Conservation (phyloP, 2,797 vertebrate species). For the Falco cherrug region DNA sequence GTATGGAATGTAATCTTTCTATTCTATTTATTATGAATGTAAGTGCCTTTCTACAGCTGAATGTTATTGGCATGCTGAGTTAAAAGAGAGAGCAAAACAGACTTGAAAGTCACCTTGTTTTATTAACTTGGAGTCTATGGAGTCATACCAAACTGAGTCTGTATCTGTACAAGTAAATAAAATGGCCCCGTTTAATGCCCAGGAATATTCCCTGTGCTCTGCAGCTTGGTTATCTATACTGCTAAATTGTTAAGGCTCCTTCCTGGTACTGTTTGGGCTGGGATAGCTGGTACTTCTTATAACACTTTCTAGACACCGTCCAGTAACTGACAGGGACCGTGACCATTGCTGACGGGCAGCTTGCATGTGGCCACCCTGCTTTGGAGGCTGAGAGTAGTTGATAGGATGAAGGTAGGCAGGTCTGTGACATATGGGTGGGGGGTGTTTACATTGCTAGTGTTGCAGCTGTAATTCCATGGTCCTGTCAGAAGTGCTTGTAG, state of each 20-base stretch:
- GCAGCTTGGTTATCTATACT: background rate
- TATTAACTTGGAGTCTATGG: background rate
- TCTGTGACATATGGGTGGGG: background rate
- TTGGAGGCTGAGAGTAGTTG: background rate
- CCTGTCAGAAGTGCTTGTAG: background rate
- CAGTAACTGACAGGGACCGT: background rate
- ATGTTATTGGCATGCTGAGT: background rate
- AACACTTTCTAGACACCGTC: background rate
- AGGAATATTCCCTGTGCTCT: background rate
- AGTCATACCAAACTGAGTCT: background rate
- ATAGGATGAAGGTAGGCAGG: background rate
- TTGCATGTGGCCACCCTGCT: background rate
- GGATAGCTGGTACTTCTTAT: background rate
- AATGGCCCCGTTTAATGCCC: background rate
- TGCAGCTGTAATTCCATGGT: background rate
- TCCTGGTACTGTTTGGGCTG: background rate
- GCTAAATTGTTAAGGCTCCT: fast-evolving
- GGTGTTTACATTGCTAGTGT: fast-evolving
- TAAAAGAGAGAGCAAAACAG: background rate
- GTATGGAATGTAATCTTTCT: constrained; percentile 18
- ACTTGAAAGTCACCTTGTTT: background rate
- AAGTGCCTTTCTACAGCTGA: background rate
- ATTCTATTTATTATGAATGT: background rate
- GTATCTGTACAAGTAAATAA: background rate
- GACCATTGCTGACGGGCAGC: background rate